These are phyloP conservation scores for Petrophora chlorosata DNA, from an alignment of 2,888 invertebrate species.

Conservation along the genomic window DNA sequence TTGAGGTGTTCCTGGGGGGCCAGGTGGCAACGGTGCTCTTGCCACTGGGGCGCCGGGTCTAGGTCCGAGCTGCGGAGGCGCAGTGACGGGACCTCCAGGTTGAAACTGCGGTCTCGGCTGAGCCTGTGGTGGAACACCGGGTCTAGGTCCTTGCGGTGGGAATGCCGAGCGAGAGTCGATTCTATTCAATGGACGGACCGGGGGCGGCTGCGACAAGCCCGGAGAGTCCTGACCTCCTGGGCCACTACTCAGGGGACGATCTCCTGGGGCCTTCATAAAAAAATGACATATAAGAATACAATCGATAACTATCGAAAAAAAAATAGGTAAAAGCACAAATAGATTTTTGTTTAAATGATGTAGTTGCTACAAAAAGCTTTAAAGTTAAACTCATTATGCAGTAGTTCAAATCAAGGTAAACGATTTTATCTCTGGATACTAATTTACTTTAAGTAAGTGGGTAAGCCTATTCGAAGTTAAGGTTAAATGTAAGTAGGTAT, in stretches of 20 bases:
- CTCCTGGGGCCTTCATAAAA: constrained; percentile 66
- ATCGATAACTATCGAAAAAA: neutral
- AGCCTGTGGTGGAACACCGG: constrained; percentile 52
- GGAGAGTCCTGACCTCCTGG: constrained; percentile 53
- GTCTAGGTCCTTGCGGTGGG: constrained; percentile 59
- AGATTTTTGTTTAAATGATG: constrained; percentile 6
- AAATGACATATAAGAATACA: constrained; percentile 26
- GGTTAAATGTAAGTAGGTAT: neutral
- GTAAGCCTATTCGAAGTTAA: constrained; percentile 6
- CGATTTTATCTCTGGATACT: constrained; percentile 6
- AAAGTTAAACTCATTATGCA: constrained; percentile 21
- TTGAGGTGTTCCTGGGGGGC: constrained; percentile 59
- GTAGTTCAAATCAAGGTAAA: constrained; percentile 13
- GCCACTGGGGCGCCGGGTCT: constrained; percentile 59
- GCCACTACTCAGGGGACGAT: constrained; percentile 62
- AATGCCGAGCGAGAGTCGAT: constrained; percentile 71
- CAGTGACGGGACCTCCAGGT: constrained; percentile 71
- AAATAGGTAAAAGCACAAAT: constrained; percentile 3
- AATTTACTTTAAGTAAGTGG: constrained; percentile 1
- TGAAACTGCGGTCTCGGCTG: constrained; percentile 73
- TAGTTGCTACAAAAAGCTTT: constrained; percentile 21
- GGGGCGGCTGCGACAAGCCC: constrained; percentile 54
- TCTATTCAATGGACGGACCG: constrained; percentile 66
- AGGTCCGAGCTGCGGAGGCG: constrained; percentile 62
- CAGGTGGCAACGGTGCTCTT: constrained; percentile 58